Evolutionary conservation across 2,888 invertebrate genomes (phyloP).

Genomic region (Tetanocera ferruginea): DNA sequence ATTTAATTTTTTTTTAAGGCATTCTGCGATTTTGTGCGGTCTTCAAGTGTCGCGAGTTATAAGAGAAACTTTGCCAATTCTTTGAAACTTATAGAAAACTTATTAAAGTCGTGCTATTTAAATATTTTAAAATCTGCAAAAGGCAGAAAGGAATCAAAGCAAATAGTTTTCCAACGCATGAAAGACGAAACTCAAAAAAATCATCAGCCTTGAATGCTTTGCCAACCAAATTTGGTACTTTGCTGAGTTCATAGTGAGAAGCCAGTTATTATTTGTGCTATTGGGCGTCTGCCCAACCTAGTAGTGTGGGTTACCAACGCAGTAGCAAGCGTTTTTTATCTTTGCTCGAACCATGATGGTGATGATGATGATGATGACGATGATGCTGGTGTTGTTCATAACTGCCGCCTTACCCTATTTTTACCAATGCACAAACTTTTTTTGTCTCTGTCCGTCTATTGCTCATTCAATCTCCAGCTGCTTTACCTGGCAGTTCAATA

Average conservation of each 20-base stretch:
- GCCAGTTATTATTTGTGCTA: slow-evolving; percentile 28
- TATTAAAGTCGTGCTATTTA: too few species aligned
- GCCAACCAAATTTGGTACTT: slow-evolving; percentile 26
- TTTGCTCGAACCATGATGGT: neutral
- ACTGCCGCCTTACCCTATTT: neutral
- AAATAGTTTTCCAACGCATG: neutral
- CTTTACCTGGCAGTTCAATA: slow-evolving; percentile 41
- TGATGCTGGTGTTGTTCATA: neutral
- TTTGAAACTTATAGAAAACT: too few species aligned
- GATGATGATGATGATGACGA: neutral
- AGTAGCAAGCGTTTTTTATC: neutral
- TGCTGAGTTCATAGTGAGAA: neutral
- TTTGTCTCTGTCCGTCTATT: neutral
- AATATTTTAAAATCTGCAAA: too few species aligned
- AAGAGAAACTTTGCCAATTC: too few species aligned
- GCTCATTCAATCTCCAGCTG: slow-evolving; percentile 46
- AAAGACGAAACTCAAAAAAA: neutral
- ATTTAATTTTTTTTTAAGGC: too few species aligned
- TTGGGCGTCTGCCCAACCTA: slow-evolving; percentile 37
- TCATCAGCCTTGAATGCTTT: neutral
- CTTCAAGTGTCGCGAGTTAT: too few species aligned
- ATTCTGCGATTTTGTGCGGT: too few species aligned
- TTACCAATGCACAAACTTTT: too few species aligned
- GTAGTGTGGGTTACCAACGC: slow-evolving; percentile 22
- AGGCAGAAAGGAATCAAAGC: too few species aligned